Evolutionary conservation across 1,140 invertebrate genomes (phyloP).

Genomic region (Xylocopa sonorina): DNA sequence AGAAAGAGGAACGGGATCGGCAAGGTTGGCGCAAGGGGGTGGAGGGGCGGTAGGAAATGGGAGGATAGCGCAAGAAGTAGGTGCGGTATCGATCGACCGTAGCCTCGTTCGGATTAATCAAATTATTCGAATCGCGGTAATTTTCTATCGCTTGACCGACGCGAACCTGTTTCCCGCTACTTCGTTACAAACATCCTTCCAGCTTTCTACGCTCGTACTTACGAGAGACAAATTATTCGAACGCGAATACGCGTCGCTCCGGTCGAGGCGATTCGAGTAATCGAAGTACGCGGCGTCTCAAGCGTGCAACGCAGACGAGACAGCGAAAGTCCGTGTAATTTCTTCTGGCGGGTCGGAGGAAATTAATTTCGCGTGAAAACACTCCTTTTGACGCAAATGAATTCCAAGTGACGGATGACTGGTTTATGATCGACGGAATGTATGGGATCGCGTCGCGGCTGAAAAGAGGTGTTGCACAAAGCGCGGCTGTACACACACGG

Average conservation of each 20-base stretch:
- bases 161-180: too few relatives aligned
- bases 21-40: too few relatives aligned
- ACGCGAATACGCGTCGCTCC: too few relatives aligned
- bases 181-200: too few relatives aligned
- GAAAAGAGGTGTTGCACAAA: background rate
- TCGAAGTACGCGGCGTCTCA: too few relatives aligned
- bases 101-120: too few relatives aligned
- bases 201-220: too few relatives aligned
- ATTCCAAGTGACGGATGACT: background rate
- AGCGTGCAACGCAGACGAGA: too few relatives aligned
- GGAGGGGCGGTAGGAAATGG: background rate
- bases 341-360: background rate
- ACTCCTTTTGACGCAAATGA: background rate
- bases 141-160: too few relatives aligned
- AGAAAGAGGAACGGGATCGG: background rate
- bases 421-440: conserved; percentile 11
- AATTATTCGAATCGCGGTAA: too few relatives aligned
- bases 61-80: conserved; percentile 14
- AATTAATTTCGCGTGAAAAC: conserved; percentile 18
- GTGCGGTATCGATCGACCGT: conserved; percentile 39
- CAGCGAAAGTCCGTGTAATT: conserved; percentile 9
- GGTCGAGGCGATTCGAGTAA: too few relatives aligned
- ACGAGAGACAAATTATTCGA: too few relatives aligned
- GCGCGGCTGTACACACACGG: background rate
- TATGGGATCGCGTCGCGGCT: background rate